These are phyloP conservation scores for Pristionchus exspectatus DNA, from an alignment of 2,888 invertebrate genomes.

Conservation along the genomic window DNA sequence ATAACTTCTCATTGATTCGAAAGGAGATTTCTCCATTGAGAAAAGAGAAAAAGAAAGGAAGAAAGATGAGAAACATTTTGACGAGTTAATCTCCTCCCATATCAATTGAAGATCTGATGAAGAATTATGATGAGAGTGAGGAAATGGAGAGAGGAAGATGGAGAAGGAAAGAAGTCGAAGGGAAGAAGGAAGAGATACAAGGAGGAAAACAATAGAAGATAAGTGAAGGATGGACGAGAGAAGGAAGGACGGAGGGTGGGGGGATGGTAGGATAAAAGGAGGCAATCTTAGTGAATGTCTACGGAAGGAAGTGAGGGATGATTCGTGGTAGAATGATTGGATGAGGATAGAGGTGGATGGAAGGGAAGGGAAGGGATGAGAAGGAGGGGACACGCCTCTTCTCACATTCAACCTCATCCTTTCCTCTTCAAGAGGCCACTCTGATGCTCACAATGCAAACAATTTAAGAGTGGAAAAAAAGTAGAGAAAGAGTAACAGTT, in stretches of 20 bases:
- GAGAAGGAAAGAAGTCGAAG: neutral
- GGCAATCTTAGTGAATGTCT: slow-evolving; percentile 22
- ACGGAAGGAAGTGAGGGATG: slow-evolving; percentile 29
- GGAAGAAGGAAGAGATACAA: slow-evolving; percentile 4
- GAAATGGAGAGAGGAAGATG: slow-evolving; percentile 1
- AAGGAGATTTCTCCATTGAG: slow-evolving; percentile 34
- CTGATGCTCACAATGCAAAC: slow-evolving; percentile 34
- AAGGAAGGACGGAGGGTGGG: neutral
- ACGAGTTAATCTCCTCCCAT: slow-evolving; percentile 39
- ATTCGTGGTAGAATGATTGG: slow-evolving; percentile 27
- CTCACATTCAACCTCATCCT: slow-evolving; percentile 43
- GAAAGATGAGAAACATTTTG: neutral
- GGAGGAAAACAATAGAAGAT: slow-evolving; percentile 39
- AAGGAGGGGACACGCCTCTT: slow-evolving; percentile 45
- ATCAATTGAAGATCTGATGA: slow-evolving; percentile 6
- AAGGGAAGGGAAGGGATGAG: slow-evolving; percentile 41
- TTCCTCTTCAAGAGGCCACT: slow-evolving; percentile 10
- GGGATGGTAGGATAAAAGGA: slow-evolving; percentile 40
- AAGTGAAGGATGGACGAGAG: neutral
- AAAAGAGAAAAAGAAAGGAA: slow-evolving; percentile 41
- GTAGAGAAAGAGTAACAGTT: slow-evolving; percentile 20
- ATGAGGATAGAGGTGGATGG: slow-evolving; percentile 11
- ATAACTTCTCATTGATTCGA: slow-evolving; percentile 66
- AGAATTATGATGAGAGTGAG: neutral
- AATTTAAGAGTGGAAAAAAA: slow-evolving; percentile 31